Base-by-base conservation (phyloP, 1,140 invertebrate genomes). In the Bilobella aurantiaca region DNA sequence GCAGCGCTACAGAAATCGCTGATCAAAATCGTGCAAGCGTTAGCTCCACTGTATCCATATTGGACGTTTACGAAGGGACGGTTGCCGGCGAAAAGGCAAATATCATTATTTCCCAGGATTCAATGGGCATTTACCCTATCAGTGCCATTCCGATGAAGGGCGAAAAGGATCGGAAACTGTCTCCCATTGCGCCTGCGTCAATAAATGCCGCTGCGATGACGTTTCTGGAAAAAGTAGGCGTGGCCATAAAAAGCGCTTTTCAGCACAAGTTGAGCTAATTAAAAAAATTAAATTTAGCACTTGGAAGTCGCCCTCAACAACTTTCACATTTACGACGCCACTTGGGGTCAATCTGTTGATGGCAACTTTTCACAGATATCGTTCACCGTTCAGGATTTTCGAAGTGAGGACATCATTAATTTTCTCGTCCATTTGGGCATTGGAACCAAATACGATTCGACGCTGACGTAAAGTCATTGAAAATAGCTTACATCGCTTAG, bases 381-480 rank as follows among this genome's bases (percentile, higher is more conserved):
- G 23, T 72, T 72, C 49, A 57, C 65, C 0, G 67, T 69, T 3
- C 37, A 29, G 1, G 53, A 32, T 1, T n/a, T 32, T 1, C 37
- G 21, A 29, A 18, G 61, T 16, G 70, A 72, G 30, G 30, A 30
- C 23, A 67, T 72, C 25, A 69, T 72, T 30, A 49, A 65, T 58
- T 27, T 60, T 32, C 58, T 72, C 25, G 62, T 64, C n/a, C 46
- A 61, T 12, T 58, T 69, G 5, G 67, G 67, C 37, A 63, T 72
- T 47, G 70, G 70, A 49, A 62, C 23, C 0, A 67, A 67, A 56
- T 69, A 72, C 57, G 60, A 65, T n/a, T 72, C 70, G 0, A 61
- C 59, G 8, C n/a, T 72, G 1, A 62, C 64, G 67, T 65, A 67
- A 57, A 0, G n/a, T 37, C 1, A 63, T 56, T 16, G 31, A 57